Base-by-base conservation (phyloP, 2,888 invertebrate genomes). In the Epirrita christyi region DNA sequence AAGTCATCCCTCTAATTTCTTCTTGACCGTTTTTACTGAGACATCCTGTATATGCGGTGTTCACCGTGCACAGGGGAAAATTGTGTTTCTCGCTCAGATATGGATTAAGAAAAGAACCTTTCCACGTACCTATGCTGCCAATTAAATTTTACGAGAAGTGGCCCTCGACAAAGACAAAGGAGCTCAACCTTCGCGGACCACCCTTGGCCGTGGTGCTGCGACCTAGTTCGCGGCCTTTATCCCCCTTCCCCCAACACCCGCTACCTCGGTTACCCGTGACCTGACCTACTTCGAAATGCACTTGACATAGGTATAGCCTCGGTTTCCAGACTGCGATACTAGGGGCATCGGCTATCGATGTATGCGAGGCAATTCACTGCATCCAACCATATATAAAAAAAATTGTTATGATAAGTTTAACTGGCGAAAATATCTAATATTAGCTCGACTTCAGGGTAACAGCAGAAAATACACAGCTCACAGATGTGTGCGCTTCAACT, bases 151-250 rank as follows among this genome's bases (percentile, higher is more conserved):
- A 41, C 48, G 43, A 50, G 54, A 50, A 56, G 55, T 56, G 61
- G 66, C 66, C 66, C 68, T 72, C 64, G 61, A 70, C 66, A 73
- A 72, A 81, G 78, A 85, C 81, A 86, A 85, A 86, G 77, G 72
- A 78, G 68, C 70, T 70, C 86, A 89, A 91, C 88, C 89, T 90
- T 89, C 85, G 83, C 71, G 70, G 76, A 78, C 79, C 87, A 89
- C 88, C 90, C 90, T 91, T 91, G 90, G 90, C 90, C 89, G 87
- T 91, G 90, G 87, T 84, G 76, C 71, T 84, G 77, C 76, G 88
- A 88, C 89, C 88, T 81, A 88, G 83, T 82, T 90, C 73, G 72
- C 72, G 70, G 70, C 73, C 74, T 76, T 71, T 61, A 68, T 63
- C 68, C 64, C 64, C 68, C 67, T 67, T 61, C 62, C 51, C 61